A percentile compares a stretch with the other conserved stretches of the same genome.
Evolutionary conservation across 2,113 vertebrate genomes (phyloP).

Genomic region (Furnarius figulus): DNA sequence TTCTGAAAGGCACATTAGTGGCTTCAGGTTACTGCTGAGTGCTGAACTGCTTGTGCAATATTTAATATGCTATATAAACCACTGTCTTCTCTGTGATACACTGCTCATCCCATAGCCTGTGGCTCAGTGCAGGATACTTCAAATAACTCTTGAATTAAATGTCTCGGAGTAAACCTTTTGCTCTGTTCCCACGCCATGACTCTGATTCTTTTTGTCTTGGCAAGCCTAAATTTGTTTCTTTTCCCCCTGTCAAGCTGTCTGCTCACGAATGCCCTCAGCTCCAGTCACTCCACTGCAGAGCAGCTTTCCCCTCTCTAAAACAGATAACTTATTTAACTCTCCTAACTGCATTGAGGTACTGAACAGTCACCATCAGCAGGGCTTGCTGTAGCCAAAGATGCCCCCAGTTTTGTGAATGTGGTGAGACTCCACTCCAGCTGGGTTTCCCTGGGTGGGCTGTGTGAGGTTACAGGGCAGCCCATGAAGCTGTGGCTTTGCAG

Average conservation of each 20-base stretch:
- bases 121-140: neutral
- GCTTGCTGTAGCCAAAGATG: neutral
- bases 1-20: neutral
- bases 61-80: neutral
- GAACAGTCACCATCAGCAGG: neutral
- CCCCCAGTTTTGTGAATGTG: rapidly evolving
- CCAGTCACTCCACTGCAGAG: neutral
- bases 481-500: neutral
- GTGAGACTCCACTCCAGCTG: neutral
- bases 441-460: neutral
- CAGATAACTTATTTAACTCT: neutral
- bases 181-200: neutral
- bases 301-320: neutral
- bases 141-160: neutral
- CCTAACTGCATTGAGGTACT: neutral
- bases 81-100: neutral
- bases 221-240: neutral
- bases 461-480: rapidly evolving
- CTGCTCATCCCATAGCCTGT: neutral
- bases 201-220: neutral
- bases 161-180: neutral
- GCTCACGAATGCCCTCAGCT: neutral
- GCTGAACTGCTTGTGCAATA: neutral
- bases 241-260: neutral
- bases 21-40: neutral